Conservation (phyloP, 1,140 invertebrate genomes). For the Leucophenga varia region DNA sequence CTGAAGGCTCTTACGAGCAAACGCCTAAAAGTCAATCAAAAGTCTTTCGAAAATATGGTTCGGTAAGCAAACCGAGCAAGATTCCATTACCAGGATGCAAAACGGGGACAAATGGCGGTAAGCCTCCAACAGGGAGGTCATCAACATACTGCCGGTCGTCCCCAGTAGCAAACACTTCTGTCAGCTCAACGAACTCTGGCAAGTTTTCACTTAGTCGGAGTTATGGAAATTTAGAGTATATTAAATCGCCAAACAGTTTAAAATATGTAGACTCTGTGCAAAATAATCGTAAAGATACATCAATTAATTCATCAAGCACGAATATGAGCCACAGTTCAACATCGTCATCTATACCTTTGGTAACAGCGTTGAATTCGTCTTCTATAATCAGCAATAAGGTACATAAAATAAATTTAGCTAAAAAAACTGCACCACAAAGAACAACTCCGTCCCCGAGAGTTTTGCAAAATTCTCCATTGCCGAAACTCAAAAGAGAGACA, state of each 20-base stretch:
- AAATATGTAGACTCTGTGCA: constrained; percentile 59
- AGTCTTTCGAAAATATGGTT: constrained; percentile 42
- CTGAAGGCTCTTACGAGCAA: constrained; percentile 42
- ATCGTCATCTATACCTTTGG: constrained; percentile 49
- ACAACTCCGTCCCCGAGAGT: constrained; percentile 57
- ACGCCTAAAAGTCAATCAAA: constrained; percentile 25
- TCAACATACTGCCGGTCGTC: constrained; percentile 42
- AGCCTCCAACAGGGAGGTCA: constrained; percentile 59
- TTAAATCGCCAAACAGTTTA: constrained; percentile 52
- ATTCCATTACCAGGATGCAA: constrained; percentile 67
- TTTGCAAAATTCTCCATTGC: constrained; percentile 56
- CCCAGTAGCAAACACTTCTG: constrained; percentile 39
- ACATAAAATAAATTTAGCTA: constrained; percentile 3
- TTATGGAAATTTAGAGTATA: constrained; percentile 55
- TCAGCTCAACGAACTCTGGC: constrained; percentile 56
- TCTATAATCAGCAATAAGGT: constrained; percentile 33
- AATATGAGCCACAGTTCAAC: constrained; percentile 51
- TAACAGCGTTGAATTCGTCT: constrained; percentile 45
- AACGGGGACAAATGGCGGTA: constrained; percentile 53
- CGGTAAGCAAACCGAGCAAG: constrained; percentile 67
- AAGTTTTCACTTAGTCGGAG: constrained; percentile 49
- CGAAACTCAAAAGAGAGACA: constrained; percentile 64
- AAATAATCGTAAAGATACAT: constrained; percentile 54
- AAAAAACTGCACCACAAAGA: constrained; percentile 16
- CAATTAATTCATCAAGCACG: constrained; percentile 43